Evolutionary conservation across 2,888 invertebrate genomes (phyloP), one percentile per base, ranked within the genome.

Genomic region (Chesias legatella): DNA sequence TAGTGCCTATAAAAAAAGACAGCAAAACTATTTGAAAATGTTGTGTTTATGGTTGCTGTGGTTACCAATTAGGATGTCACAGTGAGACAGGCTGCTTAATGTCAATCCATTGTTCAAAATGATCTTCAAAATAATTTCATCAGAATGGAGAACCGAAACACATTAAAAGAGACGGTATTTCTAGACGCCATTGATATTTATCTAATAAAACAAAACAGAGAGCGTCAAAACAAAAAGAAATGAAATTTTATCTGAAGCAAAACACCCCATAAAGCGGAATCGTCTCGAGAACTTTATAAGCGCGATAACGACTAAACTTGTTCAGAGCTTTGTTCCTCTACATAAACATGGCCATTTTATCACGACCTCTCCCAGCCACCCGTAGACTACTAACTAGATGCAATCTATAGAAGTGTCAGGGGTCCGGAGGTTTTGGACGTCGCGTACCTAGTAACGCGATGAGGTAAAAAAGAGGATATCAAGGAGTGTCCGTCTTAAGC

Each of bases 241-340:
- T 83, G 82, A 84, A 67, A 82, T 74, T 79, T 75, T 84, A 85
- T 85, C 83, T 83, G 72, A 67, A 79, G 75, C 83, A 83, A 85
- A 86, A 86, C 88, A 86, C 88, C 86, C 85, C 73, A 86, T 88
- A 86, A 88, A 86, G 81, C 61, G 75, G 73, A 84, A 84, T 79
- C 74, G 83, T 83, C 83, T 81, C 81, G 74, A 76, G 76, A 84
- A 86, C 78, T 88, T 88, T 86, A 85, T 85, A 86, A 86, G 80
- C 76, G 84, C 79, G 88, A 86, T 88, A 88, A 88, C 86, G 84
- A 74, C 84, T 65, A 58, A 88, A 88, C 84, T 88, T 88, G 82
- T 79, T 75, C 81, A 58, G 60, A 66, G 82, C 82, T 82, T 81
- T 82, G 83, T 82, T 84, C 64, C 82, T 68, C 58, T 76, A 84